Evolutionary conservation across 2,888 invertebrate species (phyloP).

Genomic region (Macrosoma leucophasiata): DNA sequence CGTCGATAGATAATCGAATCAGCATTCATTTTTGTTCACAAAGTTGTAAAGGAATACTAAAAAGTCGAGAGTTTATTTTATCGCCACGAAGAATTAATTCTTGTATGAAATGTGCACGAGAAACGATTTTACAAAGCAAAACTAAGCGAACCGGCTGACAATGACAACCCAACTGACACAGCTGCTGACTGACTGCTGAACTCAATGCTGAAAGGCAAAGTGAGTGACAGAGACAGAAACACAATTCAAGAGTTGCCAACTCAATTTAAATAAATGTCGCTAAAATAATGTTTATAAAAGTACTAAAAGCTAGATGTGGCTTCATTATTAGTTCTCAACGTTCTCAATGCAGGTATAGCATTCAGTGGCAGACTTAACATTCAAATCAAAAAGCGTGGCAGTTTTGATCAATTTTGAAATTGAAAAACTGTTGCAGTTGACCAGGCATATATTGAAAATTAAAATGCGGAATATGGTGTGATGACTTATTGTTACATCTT

Average conservation of each 20-base stretch:
- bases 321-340: no score
- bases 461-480: no score
- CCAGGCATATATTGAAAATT: no score
- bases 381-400: no score
- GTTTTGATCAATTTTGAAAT: conserved; percentile 2
- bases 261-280: no score
- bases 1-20: conserved; percentile 30
- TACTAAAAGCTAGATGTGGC: no score
- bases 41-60: conserved; percentile 30
- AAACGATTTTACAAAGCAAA: conserved; percentile 47
- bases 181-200: conserved; percentile 37
- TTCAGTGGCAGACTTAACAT: no score
- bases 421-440: no score
- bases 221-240: conserved; percentile 23
- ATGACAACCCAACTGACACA: conserved; percentile 23
- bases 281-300: no score
- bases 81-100: conserved; percentile 45
- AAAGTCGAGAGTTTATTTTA: conserved; percentile 25
- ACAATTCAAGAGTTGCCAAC: conserved; percentile 18
- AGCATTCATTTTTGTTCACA: conserved; percentile 12
- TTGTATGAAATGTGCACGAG: conserved; percentile 33
- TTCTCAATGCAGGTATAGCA: no score
- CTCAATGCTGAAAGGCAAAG: no score
- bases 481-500: no score
- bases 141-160: conserved; percentile 3